Conservation (phyloP, 2,888 invertebrate genomes). For the Petrolisthes manimaculis region DNA sequence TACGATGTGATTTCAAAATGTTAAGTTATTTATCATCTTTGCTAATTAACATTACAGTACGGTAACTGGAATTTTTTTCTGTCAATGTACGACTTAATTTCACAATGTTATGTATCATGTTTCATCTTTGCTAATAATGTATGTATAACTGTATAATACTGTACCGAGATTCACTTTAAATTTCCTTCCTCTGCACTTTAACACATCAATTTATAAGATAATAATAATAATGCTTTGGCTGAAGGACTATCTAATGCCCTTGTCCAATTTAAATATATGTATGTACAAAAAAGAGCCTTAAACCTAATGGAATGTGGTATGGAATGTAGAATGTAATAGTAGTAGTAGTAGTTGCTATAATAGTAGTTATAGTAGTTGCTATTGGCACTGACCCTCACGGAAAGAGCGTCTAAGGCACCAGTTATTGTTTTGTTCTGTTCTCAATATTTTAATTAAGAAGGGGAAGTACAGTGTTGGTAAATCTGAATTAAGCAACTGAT, state of each 20-base stretch:
- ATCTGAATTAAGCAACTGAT: too few relatives aligned
- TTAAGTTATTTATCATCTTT: too few relatives aligned
- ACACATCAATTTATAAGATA: too few relatives aligned
- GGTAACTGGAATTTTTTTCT: too few relatives aligned
- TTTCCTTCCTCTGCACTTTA: neutral
- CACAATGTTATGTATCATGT: neutral
- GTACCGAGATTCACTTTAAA: slow-evolving; percentile 16
- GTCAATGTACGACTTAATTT: too few relatives aligned
- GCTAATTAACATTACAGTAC: too few relatives aligned
- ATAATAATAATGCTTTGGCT: slow-evolving; percentile 41
- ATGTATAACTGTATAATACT: slow-evolving; percentile 17
- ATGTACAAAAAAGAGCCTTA: slow-evolving; percentile 42
- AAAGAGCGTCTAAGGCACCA: neutral
- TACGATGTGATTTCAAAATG: too few relatives aligned
- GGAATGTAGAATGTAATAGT: slow-evolving; percentile 46
- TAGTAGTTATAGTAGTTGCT: slow-evolving; percentile 22
- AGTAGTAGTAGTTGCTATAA: too few relatives aligned
- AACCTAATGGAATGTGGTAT: slow-evolving; percentile 56
- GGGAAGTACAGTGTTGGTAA: too few relatives aligned
- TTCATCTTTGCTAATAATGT: slow-evolving; percentile 19
- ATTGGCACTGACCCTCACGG: slow-evolving; percentile 27
- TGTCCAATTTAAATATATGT: slow-evolving; percentile 41
- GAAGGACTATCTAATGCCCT: slow-evolving; percentile 30
- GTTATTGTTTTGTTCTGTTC: neutral
- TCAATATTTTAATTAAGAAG: too few relatives aligned